phyloP scores from a whole-genome alignment of 1,140 invertebrate species.

The Globodera ellingtonae region DNA sequence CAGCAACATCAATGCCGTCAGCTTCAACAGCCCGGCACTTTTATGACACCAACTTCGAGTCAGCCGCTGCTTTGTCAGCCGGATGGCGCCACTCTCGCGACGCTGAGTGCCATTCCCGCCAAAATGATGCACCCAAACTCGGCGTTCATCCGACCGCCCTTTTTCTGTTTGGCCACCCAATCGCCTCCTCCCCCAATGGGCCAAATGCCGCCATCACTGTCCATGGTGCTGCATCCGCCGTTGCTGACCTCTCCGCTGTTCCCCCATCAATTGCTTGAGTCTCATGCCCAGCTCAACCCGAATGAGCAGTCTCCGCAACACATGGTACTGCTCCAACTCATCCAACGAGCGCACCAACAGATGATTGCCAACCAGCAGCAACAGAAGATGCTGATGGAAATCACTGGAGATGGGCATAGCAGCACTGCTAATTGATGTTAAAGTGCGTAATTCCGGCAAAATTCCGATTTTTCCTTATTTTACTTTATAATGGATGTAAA shows the following conservation, averaged over 20 bases:
- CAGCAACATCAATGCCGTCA: background rate
- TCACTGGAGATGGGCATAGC: background rate
- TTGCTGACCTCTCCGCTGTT: background rate
- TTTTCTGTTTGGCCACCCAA: background rate
- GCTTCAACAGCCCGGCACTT: background rate
- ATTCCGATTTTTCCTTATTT: background rate
- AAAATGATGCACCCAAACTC: background rate
- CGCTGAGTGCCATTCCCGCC: background rate
- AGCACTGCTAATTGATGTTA: background rate
- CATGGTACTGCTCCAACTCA: background rate
- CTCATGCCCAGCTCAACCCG: background rate
- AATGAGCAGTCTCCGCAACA: slow-evolving; percentile 8
- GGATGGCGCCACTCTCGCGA: background rate
- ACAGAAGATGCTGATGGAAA: background rate
- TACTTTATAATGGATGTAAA: background rate
- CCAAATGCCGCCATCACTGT: background rate
- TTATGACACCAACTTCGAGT: background rate
- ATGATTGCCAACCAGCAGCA: background rate
- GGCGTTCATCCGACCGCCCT: background rate
- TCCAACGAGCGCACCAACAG: background rate
- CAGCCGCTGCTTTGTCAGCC: background rate
- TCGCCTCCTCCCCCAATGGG: background rate
- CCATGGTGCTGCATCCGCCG: slow-evolving; percentile 2
- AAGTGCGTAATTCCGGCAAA: background rate
- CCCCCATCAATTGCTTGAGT: background rate